Evolutionary conservation across 2,797 vertebrate species (phyloP), one percentile per base, ranked within the genome.

Genomic region (Tapera naevia): DNA sequence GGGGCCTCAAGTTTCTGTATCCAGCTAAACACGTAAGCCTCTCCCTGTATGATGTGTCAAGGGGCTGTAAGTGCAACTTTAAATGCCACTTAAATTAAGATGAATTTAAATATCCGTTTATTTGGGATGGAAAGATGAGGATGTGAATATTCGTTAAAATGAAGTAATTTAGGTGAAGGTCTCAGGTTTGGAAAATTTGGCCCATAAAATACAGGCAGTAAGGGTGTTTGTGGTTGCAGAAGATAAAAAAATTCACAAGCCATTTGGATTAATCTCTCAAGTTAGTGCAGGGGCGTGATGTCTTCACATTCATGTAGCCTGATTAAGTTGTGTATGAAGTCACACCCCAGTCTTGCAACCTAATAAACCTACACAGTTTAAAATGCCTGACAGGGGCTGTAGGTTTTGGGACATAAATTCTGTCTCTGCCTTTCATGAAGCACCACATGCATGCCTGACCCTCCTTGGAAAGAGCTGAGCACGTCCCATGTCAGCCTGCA

Each of bases 91-190:
- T 87, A 57, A 71, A 51, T 17, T 57, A n/a, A 41, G 61, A 78
- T 39, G 71, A 50, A 37, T 83, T 89, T 87, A 89, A 93, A 85
- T 32, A 87, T 57, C 28, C 9, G 11, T 48, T 80, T 74, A 69
- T 85, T 22, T 22, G n/a, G n/a, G 24, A 35, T 19, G 37, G 30
- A n/a, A 28, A 73, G 56, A 56, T 28, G 46, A 61, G 25, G 11
- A 27, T 5, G 18, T 57, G 35, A 96, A 62, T 91, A 67, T 88
- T 91, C 80, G 88, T 58, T 57, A 80, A 84, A 96, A 89, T 12
- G 7, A 58, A 48, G 28, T 60, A 2, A 71, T 91, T 87, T 71
- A 70, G 33, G 78, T 91, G 32, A 56, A 45, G 48, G 32, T 69
- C 39, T 25, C 66, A 70, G 17, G 25, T 83, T 72, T 88, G 50